Conservation (phyloP, 2,888 invertebrate genomes). For the Agriopis aurantiaria region DNA sequence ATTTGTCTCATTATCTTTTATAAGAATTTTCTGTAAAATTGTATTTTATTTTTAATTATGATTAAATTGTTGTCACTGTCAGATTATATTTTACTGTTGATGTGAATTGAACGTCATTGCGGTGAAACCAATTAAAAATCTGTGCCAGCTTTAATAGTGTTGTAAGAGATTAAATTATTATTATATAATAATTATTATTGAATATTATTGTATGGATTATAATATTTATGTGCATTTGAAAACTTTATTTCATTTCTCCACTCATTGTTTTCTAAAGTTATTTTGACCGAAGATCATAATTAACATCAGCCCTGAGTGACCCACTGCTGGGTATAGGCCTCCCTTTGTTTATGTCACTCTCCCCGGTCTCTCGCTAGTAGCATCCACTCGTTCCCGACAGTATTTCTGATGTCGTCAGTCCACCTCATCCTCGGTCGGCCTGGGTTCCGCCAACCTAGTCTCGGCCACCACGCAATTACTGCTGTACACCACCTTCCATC, state of each 20-base stretch:
- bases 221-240: conserved; percentile 74
- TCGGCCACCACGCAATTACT: too few species aligned
- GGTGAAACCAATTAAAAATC: conserved; percentile 75
- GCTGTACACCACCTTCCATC: too few species aligned
- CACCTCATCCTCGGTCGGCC: too few species aligned
- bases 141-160: conserved; percentile 84
- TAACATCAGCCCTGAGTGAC: too few species aligned
- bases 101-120: conserved; percentile 66
- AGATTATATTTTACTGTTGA: conserved; percentile 35
- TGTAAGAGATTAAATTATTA: conserved; percentile 70
- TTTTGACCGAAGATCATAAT: too few species aligned
- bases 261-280: too few species aligned
- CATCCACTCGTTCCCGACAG: too few species aligned
- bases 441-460: too few species aligned
- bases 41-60: conserved; percentile 27
- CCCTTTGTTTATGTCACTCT: too few species aligned
- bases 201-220: conserved; percentile 76
- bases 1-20: neutral
- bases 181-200: conserved; percentile 71
- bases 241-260: conserved; percentile 43
- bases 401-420: too few species aligned
- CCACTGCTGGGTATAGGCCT: too few species aligned
- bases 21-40: neutral
- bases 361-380: too few species aligned
- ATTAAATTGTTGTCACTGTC: conserved; percentile 35